These are phyloP conservation scores for Anisognathus igniventris DNA, from an alignment of 2,797 vertebrate species.

Conservation along the genomic window DNA sequence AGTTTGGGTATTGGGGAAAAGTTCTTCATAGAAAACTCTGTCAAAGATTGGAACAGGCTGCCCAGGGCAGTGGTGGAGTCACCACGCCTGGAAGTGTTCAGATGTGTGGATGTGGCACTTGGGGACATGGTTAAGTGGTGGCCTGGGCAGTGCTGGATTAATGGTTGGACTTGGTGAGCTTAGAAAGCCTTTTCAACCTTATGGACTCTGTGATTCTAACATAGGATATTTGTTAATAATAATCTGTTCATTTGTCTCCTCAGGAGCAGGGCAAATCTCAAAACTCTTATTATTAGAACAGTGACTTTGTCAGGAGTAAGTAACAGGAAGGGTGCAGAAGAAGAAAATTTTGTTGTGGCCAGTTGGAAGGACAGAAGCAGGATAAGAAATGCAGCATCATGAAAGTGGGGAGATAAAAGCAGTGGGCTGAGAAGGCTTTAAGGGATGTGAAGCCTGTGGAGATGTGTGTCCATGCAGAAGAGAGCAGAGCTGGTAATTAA, in stretches of 20 bases:
- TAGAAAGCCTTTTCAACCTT: not conserved
- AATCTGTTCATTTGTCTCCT: not conserved
- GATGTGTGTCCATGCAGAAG: not conserved
- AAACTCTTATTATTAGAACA: not conserved
- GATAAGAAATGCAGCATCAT: fast-evolving
- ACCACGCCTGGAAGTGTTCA: not conserved
- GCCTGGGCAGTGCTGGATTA: not conserved
- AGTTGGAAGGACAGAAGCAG: not conserved
- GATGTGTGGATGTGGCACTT: not conserved
- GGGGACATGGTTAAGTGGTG: not conserved
- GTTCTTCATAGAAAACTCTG: not conserved
- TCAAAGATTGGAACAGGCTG: not conserved
- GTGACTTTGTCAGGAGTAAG: not conserved
- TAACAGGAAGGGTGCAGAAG: not conserved
- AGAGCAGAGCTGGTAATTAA: not conserved
- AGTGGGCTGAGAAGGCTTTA: not conserved
- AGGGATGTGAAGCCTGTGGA: not conserved
- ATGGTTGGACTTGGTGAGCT: not conserved
- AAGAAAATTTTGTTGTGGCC: not conserved
- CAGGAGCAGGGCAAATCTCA: not conserved
- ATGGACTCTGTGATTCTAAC: not conserved
- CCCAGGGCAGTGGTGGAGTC: not conserved
- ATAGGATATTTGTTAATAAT: not conserved
- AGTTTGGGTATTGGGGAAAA: not conserved
- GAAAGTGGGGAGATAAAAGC: not conserved